These are phyloP conservation scores for Poecilia picta DNA, from an alignment of 2,797 vertebrate genomes.

Conservation along the genomic window DNA sequence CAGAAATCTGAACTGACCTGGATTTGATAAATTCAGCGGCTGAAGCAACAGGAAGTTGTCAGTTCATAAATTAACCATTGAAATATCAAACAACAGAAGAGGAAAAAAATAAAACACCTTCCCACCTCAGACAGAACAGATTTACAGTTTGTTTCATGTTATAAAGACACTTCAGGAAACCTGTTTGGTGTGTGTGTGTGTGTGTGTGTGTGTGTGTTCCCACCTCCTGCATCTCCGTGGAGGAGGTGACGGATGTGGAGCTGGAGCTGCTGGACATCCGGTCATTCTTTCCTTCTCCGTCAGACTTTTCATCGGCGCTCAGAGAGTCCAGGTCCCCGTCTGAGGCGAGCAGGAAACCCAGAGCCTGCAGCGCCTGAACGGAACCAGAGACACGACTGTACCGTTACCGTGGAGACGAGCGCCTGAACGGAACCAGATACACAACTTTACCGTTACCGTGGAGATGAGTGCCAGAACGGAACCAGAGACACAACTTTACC, in stretches of 20 bases:
- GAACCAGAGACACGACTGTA: not conserved
- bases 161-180: not conserved
- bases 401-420: not conserved
- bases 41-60: not conserved
- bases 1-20: not conserved
- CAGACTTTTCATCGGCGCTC: conserved; percentile 95
- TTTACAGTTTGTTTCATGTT: not conserved
- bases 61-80: not conserved
- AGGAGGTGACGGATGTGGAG: conserved; percentile 90
- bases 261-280: conserved; percentile 88
- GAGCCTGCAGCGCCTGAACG: conserved; percentile 90
- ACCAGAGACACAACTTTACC: not conserved
- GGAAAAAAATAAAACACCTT: not conserved
- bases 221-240: conserved; percentile 90
- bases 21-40: not conserved
- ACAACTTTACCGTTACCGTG: not conserved
- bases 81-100: not conserved
- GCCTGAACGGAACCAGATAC: not conserved
- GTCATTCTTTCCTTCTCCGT: conserved; percentile 90
- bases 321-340: conserved; percentile 91
- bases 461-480: conserved; percentile 81
- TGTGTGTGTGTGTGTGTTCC: conserved; percentile 35
- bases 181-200: not conserved
- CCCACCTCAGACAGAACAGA: not conserved
- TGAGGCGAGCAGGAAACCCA: conserved; percentile 90